phyloP scores from a whole-genome alignment of 2,888 invertebrate genomes.

The Allygus modestus region DNA sequence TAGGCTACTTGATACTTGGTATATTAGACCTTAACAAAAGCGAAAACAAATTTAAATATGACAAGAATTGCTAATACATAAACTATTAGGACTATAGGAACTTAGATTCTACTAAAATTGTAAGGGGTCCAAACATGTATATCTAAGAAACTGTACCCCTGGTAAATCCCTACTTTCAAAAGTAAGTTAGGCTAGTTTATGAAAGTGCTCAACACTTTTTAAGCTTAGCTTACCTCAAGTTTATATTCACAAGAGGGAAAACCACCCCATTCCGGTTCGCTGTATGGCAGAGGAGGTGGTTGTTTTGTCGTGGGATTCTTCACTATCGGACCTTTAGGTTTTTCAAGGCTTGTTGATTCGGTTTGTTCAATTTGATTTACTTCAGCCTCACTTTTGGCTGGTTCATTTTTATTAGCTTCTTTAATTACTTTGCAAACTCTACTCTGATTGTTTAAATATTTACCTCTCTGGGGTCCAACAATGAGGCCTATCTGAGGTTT shows the following conservation, averaged over 20 bases:
- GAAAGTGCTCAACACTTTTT: no score
- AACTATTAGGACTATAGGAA: no score
- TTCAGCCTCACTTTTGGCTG: neutral
- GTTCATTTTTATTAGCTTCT: neutral
- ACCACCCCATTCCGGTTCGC: conserved; percentile 91
- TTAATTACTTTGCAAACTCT: neutral
- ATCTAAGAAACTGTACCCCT: no score
- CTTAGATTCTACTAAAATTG: no score
- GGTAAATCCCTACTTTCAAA: no score
- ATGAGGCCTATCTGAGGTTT: conserved; percentile 14
- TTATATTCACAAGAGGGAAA: conserved; percentile 81
- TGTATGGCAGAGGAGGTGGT: conserved; percentile 80
- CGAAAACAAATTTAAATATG: no score
- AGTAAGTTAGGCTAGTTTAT: no score
- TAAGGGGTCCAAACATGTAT: no score
- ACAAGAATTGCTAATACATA: no score
- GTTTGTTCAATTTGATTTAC: neutral
- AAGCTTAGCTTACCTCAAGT: conserved; percentile 83
- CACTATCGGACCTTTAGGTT: neutral
- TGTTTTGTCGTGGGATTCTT: neutral
- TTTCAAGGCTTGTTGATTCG: neutral
- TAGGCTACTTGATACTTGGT: no score
- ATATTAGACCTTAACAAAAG: no score
- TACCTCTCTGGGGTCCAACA: conserved; percentile 28
- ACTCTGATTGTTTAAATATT: neutral